Evolutionary conservation across 2,888 invertebrate species (phyloP), one percentile per base, ranked within the genome.

Genomic region (Xanthia togata): DNA sequence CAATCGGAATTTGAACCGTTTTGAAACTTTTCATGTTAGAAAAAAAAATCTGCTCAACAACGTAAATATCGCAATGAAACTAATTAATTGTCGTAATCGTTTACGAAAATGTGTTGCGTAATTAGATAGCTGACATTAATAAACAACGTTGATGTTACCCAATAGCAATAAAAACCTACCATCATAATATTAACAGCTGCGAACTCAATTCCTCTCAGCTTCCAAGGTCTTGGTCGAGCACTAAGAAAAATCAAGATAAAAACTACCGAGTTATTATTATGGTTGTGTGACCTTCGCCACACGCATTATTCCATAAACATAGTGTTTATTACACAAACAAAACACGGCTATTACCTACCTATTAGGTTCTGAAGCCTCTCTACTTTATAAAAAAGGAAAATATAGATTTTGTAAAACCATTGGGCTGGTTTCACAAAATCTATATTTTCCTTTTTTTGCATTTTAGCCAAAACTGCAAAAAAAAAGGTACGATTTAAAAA

Each of bases 201-300:
- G 55, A 76, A 44, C 70, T 76, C 2, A 53, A 65, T 47, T 69
- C 47, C 50, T 55, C 47, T 64, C 71, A 8, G 53, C 31, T 20
- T 55, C 73, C 73, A 78, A 78, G 81, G 73, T 55, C 78, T 35
- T 14, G 69, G 64, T 73, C 63, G 64, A 47, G 26, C 23, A 41
- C 14, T 41, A 60, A 41, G 31, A 44, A 65, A 71, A 78, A 59
- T 47, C 9, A 64, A 9, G 57, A 57, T 57, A 78, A 70, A 64
- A 70, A 64, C 17, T 23, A 55, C 76, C 0, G 23, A 69, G 69
- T 77, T 77, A 69, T 50, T 75, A 59, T 23, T 60, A 70, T 14
- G 35, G n/a, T 23, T 11, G 11, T n/a, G 14, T 78, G 73, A 44
- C 78, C 78, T 78, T 78, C 57, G 4, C 64, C 78, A 20, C 50